Base-by-base conservation (phyloP, 2,888 invertebrate genomes). In the Holacanthella duospinosa region DNA sequence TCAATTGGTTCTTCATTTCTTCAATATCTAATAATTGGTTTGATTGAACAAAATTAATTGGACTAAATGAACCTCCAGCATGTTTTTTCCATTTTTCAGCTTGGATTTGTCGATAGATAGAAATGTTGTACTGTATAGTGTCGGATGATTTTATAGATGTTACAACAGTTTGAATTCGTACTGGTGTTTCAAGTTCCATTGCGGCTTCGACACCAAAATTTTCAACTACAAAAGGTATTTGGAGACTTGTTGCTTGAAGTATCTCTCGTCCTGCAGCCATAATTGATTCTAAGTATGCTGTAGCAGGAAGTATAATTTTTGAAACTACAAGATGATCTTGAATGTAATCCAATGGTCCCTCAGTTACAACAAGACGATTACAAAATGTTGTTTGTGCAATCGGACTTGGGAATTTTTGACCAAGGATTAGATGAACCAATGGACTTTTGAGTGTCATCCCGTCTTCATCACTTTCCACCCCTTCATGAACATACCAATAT, bases 231-330 rank as follows among this genome's bases (percentile, higher is more conserved):
- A 55, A n/a, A 6, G 55, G 25, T 6, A 29, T 16, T 25, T 6
- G 25, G 29, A 28, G 28, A 21, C 16, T n/a, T 9, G 27, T 29
- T 4, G 25, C 55, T 6, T 55, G 6, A 3, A 55, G 25, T 4
- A 55, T n/a, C 16, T 55, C 55, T 25, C 55, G 27, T 55, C 55
- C 55, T 6, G 29, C 55, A 6, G 55, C 55, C 55, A 55, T 29
- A 16, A 29, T 29, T 4, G 55, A 27, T 26, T 55, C 55, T 6
- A 55, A 27, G 29, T 29, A 55, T 6, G 55, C 55, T 4, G 55
- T 26, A 12, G 28, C 55, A 9, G 55, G 55, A 26, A 55, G 55
- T 24, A 55, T 55, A 28, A 55, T 29, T 27, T 55, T 27, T 4
- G 6, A 9, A 4, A 16, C 27, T 4, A 55, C 55, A 16, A 6